These are phyloP conservation scores for Aphelinus certus DNA, from an alignment of 1,140 invertebrate genomes.

Conservation along the genomic window DNA sequence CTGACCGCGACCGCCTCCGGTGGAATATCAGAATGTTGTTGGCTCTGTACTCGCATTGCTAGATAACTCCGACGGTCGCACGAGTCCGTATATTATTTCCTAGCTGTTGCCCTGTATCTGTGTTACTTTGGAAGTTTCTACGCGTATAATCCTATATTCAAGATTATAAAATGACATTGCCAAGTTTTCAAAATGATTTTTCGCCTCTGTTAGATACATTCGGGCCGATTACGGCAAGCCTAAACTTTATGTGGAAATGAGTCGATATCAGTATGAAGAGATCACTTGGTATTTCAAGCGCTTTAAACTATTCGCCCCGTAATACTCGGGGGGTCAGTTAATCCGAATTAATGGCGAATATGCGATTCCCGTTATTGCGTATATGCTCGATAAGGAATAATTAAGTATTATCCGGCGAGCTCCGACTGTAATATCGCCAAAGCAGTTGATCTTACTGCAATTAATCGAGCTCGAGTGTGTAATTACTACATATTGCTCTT, in stretches of 20 bases:
- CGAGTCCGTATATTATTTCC: not conserved
- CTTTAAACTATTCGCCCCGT: not conserved
- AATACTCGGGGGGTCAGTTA: conserved; percentile 29
- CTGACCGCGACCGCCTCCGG: not conserved
- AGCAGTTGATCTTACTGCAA: conserved; percentile 25
- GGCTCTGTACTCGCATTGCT: not conserved
- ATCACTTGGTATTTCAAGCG: conserved; percentile 12
- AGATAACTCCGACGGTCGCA: conserved; percentile 16
- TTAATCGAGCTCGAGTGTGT: not conserved
- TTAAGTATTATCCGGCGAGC: conserved; percentile 23
- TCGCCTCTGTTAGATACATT: too few relatives aligned
- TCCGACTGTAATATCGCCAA: conserved; percentile 1
- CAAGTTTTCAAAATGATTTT: too few relatives aligned
- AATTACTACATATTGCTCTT: conserved; percentile 7
- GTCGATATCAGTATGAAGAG: not conserved
- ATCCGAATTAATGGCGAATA: conserved; percentile 18
- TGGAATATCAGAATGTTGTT: conserved; percentile 3
- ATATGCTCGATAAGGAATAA: conserved; percentile 33
- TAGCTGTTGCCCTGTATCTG: too few relatives aligned
- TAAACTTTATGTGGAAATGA: not conserved
- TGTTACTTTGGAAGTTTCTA: too few relatives aligned
- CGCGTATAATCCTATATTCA: too few relatives aligned
- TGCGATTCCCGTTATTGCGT: conserved; percentile 31
- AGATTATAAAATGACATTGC: too few relatives aligned
- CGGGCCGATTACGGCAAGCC: too few relatives aligned